Conservation (phyloP, 2,888 invertebrate species). For the Torymus tubicola region DNA sequence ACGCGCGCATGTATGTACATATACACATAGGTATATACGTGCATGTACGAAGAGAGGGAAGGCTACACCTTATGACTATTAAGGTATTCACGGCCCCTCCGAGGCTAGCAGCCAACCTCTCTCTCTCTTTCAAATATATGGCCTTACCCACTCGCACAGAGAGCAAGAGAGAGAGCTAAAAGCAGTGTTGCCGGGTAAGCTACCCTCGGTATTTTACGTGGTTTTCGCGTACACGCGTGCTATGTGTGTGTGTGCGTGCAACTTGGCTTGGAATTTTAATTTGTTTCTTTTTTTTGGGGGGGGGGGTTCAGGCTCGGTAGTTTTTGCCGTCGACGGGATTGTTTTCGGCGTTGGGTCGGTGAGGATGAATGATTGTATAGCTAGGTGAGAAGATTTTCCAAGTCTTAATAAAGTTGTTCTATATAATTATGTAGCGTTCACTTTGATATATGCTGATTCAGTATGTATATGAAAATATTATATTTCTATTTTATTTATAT, state of each 20-base stretch:
- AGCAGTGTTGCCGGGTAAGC: constrained; percentile 36
- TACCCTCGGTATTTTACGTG: constrained; percentile 29
- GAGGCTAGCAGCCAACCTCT: constrained; percentile 64
- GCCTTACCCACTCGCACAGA: constrained; percentile 21
- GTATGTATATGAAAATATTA: too few species aligned
- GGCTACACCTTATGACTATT: constrained; percentile 72
- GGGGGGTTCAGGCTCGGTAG: neutral
- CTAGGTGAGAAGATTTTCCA: too few species aligned
- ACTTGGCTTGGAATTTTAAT: constrained; percentile 10
- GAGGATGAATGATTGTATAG: too few species aligned
- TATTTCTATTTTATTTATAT: too few species aligned
- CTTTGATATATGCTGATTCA: too few species aligned
- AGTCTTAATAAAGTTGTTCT: too few species aligned
- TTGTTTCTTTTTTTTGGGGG: neutral
- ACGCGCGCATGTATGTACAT: neutral
- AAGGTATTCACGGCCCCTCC: constrained; percentile 73
- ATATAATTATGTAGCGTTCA: too few species aligned
- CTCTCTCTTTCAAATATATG: constrained; percentile 71
- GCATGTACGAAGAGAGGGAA: too few species aligned
- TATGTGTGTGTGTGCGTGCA: neutral
- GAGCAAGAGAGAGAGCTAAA: constrained; percentile 24
- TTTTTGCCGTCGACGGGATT: too few species aligned
- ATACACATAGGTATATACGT: neutral
- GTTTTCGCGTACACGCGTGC: neutral
- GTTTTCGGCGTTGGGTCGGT: too few species aligned